Percentiles rank a stretch among this genome's conserved stretches.
These are phyloP conservation scores for Melospiza georgiana DNA, from an alignment of 2,113 vertebrate genomes.

Conservation along the genomic window DNA sequence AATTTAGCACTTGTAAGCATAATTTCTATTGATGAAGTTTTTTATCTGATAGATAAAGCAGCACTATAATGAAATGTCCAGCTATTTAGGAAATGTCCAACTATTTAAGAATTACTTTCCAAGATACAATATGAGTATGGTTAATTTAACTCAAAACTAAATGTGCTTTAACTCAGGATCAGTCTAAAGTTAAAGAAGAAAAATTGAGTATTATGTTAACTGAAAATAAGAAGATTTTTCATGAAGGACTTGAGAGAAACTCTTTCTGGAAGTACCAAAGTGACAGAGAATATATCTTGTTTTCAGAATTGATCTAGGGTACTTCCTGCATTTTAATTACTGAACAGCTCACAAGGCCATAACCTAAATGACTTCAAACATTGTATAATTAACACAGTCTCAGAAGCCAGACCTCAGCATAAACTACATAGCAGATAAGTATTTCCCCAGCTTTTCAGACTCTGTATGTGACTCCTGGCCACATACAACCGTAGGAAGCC, in stretches of 20 bases:
- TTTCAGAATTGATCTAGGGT: background rate
- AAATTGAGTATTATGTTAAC: background rate
- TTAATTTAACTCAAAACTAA: background rate
- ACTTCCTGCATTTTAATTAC: background rate
- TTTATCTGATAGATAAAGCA: background rate
- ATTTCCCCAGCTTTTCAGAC: background rate
- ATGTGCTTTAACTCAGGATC: background rate
- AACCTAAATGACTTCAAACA: background rate
- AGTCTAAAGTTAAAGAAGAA: background rate
- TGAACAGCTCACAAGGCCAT: background rate
- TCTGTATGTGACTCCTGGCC: background rate
- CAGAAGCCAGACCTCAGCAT: background rate
- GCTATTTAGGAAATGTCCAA: background rate
- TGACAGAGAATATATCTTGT: background rate
- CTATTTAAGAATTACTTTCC: background rate
- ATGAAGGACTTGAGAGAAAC: background rate
- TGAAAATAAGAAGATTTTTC: background rate
- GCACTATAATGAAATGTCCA: background rate
- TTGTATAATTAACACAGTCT: background rate
- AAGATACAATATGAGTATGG: background rate
- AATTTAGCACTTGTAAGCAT: background rate
- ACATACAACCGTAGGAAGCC: rapidly evolving
- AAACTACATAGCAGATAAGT: background rate
- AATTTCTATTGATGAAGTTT: background rate
- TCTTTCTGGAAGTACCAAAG: background rate